Percentiles rank a stretch among this genome's conserved stretches.
These are phyloP conservation scores for Pseudochirops corinnae DNA, from an alignment of 2,797 vertebrate species.

Conservation along the genomic window DNA sequence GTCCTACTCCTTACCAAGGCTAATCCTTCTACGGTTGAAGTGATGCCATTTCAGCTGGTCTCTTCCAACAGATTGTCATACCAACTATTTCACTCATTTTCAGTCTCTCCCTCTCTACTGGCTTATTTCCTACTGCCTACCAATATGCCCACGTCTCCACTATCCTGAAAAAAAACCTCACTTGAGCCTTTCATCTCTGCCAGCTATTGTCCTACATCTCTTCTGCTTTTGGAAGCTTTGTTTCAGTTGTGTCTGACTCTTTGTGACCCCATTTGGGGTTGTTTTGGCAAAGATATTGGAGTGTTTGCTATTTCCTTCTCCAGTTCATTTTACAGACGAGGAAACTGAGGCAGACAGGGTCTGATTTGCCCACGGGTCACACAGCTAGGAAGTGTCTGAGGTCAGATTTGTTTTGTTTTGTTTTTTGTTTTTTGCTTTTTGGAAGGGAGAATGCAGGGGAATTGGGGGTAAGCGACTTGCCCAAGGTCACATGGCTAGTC, in stretches of 20 bases:
- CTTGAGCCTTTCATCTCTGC: background rate
- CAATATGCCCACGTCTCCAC: background rate
- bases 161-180: background rate
- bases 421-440: too few relatives aligned
- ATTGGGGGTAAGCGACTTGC: too few relatives aligned
- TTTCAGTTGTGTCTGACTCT: background rate
- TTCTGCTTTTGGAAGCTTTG: background rate
- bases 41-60: background rate
- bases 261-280: background rate
- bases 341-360: too few relatives aligned
- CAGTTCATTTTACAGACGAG: too few relatives aligned
- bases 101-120: background rate
- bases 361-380: too few relatives aligned
- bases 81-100: background rate
- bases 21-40: background rate
- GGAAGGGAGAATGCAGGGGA: too few relatives aligned
- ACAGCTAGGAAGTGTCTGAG: too few relatives aligned
- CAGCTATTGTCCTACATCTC: background rate
- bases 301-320: too few relatives aligned
- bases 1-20: background rate
- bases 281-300: too few relatives aligned
- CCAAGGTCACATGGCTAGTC: too few relatives aligned
- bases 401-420: too few relatives aligned
- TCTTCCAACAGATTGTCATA: background rate
- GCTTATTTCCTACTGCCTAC: background rate